Evolutionary conservation across 2,113 vertebrate species (phyloP).

Genomic region (Lagopus muta): DNA sequence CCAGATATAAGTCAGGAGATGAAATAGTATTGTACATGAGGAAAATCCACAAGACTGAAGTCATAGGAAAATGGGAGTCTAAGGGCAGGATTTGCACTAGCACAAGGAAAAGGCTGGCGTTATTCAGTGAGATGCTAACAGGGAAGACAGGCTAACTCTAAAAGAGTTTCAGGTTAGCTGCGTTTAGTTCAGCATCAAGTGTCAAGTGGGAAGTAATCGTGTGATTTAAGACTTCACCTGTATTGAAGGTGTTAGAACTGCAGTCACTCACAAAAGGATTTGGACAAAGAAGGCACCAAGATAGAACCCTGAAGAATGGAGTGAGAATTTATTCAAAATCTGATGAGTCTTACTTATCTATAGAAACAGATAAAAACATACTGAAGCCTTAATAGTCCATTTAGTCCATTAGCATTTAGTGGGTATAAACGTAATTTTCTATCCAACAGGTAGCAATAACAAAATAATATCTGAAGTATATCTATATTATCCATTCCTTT

Average conservation of each 20-base stretch:
- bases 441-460: background rate
- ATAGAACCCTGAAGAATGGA: background rate
- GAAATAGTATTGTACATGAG: background rate
- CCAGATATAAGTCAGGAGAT: background rate
- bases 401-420: background rate
- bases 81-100: background rate
- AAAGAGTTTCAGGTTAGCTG: background rate
- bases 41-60: accelerated
- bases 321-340: background rate
- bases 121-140: background rate
- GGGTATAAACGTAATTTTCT: background rate
- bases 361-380: background rate
- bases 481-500: background rate
- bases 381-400: background rate
- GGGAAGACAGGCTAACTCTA: background rate
- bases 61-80: accelerated
- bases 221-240: background rate
- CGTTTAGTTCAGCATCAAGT: background rate
- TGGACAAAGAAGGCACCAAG: background rate
- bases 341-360: background rate
- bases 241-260: background rate
- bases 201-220: background rate
- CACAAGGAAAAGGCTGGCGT: background rate
- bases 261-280: background rate
- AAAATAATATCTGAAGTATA: background rate